Evolutionary conservation across 2,113 vertebrate genomes (phyloP).

Genomic region (Embiotoca jacksoni): DNA sequence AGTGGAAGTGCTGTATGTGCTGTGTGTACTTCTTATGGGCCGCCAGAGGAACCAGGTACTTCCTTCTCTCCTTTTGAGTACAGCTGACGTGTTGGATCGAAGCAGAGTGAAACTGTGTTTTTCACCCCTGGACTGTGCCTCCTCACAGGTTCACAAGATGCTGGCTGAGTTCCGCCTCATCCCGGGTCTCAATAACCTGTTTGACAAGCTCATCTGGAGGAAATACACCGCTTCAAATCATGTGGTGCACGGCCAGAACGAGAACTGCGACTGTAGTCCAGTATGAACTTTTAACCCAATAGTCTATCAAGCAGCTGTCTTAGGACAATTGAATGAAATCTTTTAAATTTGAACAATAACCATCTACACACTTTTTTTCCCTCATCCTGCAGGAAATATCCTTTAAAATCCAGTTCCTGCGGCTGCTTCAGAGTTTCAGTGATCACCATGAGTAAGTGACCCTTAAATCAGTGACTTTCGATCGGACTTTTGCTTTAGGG

Average conservation of each 20-base stretch:
- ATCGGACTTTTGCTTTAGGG: neutral
- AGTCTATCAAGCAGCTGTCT: neutral
- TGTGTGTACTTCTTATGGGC: constrained; percentile 97
- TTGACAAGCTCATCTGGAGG: constrained; percentile 99
- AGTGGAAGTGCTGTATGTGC: constrained; percentile 97
- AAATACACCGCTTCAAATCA: constrained; percentile 94
- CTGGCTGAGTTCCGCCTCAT: constrained; percentile 97
- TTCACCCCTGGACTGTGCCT: neutral
- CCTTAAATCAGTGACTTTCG: neutral
- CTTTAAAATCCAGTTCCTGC: constrained; percentile 97
- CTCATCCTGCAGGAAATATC: constrained; percentile 91
- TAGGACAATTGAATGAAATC: neutral
- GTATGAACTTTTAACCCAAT: constrained; percentile 73
- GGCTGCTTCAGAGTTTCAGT: constrained; percentile 98
- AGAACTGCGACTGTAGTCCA: constrained; percentile 98
- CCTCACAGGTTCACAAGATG: constrained; percentile 95
- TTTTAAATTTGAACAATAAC: neutral
- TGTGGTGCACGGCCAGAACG: constrained; percentile 96
- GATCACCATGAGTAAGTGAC: constrained; percentile 97
- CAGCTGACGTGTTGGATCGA: neutral
- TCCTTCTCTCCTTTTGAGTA: neutral
- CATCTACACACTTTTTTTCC: neutral
- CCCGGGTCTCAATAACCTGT: constrained; percentile 97
- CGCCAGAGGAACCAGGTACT: constrained; percentile 96
- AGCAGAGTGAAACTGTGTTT: no score